Evolutionary conservation across 2,113 vertebrate genomes (phyloP).

Genomic region (Brienomyrus longianalis): DNA sequence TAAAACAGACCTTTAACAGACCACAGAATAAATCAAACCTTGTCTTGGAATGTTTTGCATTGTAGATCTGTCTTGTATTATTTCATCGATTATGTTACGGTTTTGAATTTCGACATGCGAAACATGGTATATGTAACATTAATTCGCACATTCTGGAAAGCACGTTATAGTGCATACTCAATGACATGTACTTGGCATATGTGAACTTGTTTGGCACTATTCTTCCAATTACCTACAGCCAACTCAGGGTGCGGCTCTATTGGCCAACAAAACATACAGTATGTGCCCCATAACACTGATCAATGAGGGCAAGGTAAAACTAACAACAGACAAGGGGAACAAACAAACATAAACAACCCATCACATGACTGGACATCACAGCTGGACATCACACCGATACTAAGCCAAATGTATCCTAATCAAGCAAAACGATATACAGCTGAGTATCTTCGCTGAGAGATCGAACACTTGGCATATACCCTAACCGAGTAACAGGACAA

Average conservation of each 20-base stretch:
- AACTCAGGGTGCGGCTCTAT: not conserved
- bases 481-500: not conserved
- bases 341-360: not conserved
- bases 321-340: not conserved
- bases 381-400: not conserved
- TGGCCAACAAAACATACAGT: not conserved
- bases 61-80: constrained; percentile 1
- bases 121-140: constrained; percentile 1
- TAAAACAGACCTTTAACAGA: not conserved
- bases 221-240: not conserved
- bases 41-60: not conserved
- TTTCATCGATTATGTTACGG: constrained; percentile 1
- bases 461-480: not conserved
- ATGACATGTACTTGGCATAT: not conserved
- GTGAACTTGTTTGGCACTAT: not conserved
- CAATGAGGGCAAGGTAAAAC: not conserved
- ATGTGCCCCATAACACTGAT: not conserved
- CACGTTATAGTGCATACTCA: not conserved
- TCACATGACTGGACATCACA: not conserved
- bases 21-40: not conserved
- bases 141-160: not conserved
- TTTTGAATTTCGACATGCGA: not conserved
- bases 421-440: not conserved
- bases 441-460: not conserved
- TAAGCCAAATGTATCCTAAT: not conserved